Evolutionary conservation across 2,797 vertebrate genomes (phyloP), one percentile per base, ranked within the genome.

Genomic region (Acrossocheilus fasciatus): DNA sequence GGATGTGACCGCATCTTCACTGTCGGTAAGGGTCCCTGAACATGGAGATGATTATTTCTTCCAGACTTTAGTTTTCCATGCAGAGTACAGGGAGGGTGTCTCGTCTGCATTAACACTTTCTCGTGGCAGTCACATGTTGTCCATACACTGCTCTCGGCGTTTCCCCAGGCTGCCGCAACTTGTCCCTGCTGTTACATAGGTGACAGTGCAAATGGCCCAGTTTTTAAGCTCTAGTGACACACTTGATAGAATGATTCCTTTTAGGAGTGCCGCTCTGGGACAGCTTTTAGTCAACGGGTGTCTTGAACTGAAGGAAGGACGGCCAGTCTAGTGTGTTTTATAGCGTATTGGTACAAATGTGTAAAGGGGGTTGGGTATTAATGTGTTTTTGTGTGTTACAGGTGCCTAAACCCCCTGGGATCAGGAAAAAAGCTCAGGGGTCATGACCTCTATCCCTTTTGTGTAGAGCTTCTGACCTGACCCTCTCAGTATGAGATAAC

Each of bases 211-310:
- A 86, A 84, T 79, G 83, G 81, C 54, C 34, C 50, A 68, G 54
- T 64, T 87, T 79, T 82, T 68, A 81, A 77, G 41, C 76, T 76
- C 41, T 75, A 43, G 86, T 83, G 83, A 81, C 76, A 69, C 59
- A 68, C 68, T 54, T 64, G 70, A 81, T 73, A 75, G 74, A 85
- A 77, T 69, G 73, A 50, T 80, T 79, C 59, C 69, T 87, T 81
- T 84, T 84, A 87, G 77, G 26, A 68, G 12, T 2, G 41, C 23
- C 26, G 4, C 76, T 47, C 47, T 81, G 78, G 59, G 69, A 75
- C 36, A 12, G 57, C 87, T 75, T 84, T 87, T 84, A 66, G 82
- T 81, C 59, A 8, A 64, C 2, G 20, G 30, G 14, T 72, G 64
- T 69, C 39, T 77, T 45, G 45, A 69, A 50, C 30, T 43, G 36